Percentiles rank a stretch among this genome's conserved stretches.
phyloP scores from a whole-genome alignment of 1,140 invertebrate genomes.

The Ooceraea biroi region DNA sequence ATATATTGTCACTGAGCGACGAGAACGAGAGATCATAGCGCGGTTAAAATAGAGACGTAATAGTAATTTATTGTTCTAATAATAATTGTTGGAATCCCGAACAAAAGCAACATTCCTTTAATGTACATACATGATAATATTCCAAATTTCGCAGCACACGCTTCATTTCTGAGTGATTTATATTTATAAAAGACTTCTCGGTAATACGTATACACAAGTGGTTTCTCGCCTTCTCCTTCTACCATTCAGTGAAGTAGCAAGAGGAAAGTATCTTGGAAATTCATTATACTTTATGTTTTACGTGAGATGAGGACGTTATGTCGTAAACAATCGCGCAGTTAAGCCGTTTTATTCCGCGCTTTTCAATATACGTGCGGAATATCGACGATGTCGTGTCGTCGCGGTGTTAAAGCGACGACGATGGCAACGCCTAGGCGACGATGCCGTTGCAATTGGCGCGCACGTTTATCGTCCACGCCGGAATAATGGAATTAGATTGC shows the following conservation, averaged over 20 bases:
- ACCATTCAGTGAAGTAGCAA: background rate
- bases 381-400: background rate
- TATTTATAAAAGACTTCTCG: slow-evolving; percentile 36
- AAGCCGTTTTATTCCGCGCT: slow-evolving; percentile 9
- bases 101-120: too few species aligned
- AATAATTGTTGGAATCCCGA: too few species aligned
- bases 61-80: too few species aligned
- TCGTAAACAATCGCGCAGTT: slow-evolving; percentile 38
- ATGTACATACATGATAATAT: too few species aligned
- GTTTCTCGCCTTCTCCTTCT: background rate
- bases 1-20: too few species aligned
- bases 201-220: background rate
- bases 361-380: background rate
- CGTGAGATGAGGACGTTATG: background rate
- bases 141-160: background rate
- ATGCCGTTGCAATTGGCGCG: slow-evolving; percentile 29
- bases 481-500: slow-evolving; percentile 65
- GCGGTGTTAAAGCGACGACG: background rate
- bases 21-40: too few species aligned
- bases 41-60: too few species aligned
- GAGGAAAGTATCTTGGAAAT: slow-evolving; percentile 2
- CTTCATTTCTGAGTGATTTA: slow-evolving; percentile 3
- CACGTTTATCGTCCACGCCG: slow-evolving; percentile 46
- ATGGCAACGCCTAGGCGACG: slow-evolving; percentile 11
- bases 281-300: background rate